These are phyloP conservation scores for Phaethon lepturus DNA, from an alignment of 2,113 vertebrate species.

Conservation along the genomic window DNA sequence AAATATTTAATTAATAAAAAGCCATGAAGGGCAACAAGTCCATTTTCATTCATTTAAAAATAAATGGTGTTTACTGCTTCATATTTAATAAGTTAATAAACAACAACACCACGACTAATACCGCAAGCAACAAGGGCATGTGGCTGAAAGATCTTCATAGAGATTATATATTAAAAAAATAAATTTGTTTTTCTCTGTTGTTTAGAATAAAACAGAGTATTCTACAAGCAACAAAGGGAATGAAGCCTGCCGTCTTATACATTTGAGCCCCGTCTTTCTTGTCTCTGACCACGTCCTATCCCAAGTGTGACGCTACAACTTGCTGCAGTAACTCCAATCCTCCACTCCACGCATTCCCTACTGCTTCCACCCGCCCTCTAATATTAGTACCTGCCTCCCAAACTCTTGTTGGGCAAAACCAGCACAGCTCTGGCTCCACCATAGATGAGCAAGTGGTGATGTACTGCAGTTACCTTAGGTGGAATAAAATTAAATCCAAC, in stretches of 20 bases:
- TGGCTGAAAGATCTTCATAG: neutral
- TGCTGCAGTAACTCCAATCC: neutral
- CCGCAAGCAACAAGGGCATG: neutral
- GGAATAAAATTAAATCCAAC: neutral
- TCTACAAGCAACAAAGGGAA: neutral
- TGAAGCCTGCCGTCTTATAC: neutral
- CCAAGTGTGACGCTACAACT: neutral
- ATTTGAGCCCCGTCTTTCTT: neutral
- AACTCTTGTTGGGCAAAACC: neutral
- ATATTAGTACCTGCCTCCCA: neutral
- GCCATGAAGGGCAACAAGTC: conserved; percentile 25
- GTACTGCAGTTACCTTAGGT: neutral
- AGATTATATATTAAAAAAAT: neutral
- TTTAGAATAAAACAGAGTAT: neutral
- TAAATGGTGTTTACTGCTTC: conserved; percentile 37
- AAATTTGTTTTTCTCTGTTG: neutral
- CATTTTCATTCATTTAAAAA: conserved; percentile 47
- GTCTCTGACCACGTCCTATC: neutral
- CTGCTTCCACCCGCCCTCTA: neutral
- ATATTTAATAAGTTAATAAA: conserved; percentile 48
- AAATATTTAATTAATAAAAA: conserved; percentile 56
- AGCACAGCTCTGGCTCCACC: neutral
- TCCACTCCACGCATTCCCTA: neutral
- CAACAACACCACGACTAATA: neutral
- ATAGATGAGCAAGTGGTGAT: neutral